These are phyloP conservation scores for Sternotherus odoratus DNA, from an alignment of 2,797 vertebrate species.

Conservation along the genomic window DNA sequence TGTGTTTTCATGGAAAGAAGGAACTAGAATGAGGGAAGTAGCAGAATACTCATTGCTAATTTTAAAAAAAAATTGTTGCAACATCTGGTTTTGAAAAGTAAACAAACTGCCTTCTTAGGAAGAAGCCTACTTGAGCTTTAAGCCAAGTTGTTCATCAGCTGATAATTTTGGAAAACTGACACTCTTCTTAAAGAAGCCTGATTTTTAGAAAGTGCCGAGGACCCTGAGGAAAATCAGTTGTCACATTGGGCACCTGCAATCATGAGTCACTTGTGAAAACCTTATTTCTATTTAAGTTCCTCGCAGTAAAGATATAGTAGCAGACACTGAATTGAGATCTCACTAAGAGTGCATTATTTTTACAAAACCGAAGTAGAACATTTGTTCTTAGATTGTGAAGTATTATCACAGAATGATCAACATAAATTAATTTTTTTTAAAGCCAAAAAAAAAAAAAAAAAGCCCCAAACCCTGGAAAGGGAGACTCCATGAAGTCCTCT, in stretches of 20 bases:
- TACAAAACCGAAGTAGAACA: not conserved
- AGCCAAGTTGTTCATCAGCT: slow-evolving; percentile 32
- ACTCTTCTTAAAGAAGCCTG: not conserved
- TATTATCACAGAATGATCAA: not conserved
- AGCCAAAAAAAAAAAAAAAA: not conserved
- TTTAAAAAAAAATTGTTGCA: not conserved
- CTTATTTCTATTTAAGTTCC: not conserved
- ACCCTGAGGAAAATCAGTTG: not conserved
- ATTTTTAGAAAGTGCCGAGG: slow-evolving; percentile 29
- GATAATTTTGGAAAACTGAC: not conserved
- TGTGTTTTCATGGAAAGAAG: not conserved
- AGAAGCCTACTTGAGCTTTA: slow-evolving; percentile 33
- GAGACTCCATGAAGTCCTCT: not conserved
- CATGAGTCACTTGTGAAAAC: not conserved
- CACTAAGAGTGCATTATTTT: slow-evolving; percentile 37
- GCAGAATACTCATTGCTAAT: not conserved
- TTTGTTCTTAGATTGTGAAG: not conserved
- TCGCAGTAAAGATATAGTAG: slow-evolving; percentile 23
- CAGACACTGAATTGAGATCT: slow-evolving; percentile 19
- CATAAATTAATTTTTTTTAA: not conserved
- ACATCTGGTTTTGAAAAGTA: not conserved
- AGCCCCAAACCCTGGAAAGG: not conserved
- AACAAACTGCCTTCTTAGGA: not conserved
- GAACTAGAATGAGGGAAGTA: not conserved
- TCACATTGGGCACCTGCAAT: not conserved